Conservation (phyloP, 2,888 invertebrate genomes). For the Drosophila mimetica region DNA sequence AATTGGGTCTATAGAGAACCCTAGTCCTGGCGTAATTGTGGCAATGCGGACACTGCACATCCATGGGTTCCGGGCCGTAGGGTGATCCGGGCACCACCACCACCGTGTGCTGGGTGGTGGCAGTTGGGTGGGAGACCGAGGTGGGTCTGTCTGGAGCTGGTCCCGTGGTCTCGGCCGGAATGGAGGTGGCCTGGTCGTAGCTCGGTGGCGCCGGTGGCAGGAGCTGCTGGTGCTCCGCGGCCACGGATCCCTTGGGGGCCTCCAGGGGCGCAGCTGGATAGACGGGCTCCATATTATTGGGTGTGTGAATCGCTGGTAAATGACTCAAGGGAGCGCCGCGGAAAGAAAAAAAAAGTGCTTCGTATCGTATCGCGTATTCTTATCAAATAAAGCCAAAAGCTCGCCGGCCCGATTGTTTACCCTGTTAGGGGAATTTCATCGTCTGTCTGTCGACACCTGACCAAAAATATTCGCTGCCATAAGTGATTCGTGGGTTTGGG, state of each 20-base stretch:
- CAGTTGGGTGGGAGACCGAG: not conserved
- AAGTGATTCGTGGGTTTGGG: slow-evolving; percentile 4
- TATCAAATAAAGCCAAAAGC: slow-evolving; percentile 62
- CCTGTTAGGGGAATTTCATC: not conserved
- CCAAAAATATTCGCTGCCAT: slow-evolving; percentile 42
- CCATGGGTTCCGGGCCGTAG: slow-evolving; percentile 84
- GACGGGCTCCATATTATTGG: slow-evolving; percentile 51
- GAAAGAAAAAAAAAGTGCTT: slow-evolving; percentile 24
- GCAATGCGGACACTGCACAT: slow-evolving; percentile 85
- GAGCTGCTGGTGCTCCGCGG: slow-evolving; percentile 53
- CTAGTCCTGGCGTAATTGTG: slow-evolving; percentile 84
- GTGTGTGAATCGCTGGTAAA: slow-evolving; percentile 34
- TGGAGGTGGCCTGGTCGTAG: slow-evolving; percentile 74
- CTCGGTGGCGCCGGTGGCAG: slow-evolving; percentile 61
- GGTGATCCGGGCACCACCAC: slow-evolving; percentile 64
- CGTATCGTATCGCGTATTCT: slow-evolving; percentile 43
- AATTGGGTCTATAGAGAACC: slow-evolving; percentile 83
- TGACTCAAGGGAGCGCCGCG: slow-evolving; percentile 37
- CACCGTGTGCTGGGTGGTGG: slow-evolving; percentile 60
- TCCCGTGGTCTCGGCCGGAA: slow-evolving; percentile 60
- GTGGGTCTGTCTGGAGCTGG: slow-evolving; percentile 28
- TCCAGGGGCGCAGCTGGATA: slow-evolving; percentile 66
- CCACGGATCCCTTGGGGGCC: slow-evolving; percentile 34
- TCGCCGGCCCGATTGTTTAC: slow-evolving; percentile 46
- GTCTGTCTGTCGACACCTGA: slow-evolving; percentile 40